Percentiles rank a stretch among this genome's conserved stretches.
These are phyloP conservation scores for Notarius lentiginosus DNA, from an alignment of 2,113 vertebrate species.

Conservation along the genomic window DNA sequence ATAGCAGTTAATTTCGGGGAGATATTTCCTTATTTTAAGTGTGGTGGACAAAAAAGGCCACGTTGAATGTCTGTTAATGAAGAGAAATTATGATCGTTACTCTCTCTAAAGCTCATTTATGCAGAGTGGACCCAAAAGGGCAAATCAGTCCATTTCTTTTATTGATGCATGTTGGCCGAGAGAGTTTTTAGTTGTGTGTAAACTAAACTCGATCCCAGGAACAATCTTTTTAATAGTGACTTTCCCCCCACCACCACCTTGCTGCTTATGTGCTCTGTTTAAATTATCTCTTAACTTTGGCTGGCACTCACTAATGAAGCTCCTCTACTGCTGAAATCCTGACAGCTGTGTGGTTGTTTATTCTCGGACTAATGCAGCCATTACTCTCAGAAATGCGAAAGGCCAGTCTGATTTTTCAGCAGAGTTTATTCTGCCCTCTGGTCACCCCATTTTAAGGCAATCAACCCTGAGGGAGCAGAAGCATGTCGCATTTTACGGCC, in stretches of 20 bases:
- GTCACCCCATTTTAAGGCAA: slow-evolving; percentile 59
- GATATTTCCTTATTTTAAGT: neutral
- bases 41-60: neutral
- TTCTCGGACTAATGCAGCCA: slow-evolving; percentile 49
- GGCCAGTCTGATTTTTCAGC: slow-evolving; percentile 54
- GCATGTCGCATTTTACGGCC: slow-evolving; percentile 63
- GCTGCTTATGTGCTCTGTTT: slow-evolving; percentile 38
- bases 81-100: slow-evolving; percentile 11
- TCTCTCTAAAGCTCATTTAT: neutral
- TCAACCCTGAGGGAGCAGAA: slow-evolving; percentile 55
- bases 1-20: neutral
- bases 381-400: slow-evolving; percentile 56
- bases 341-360: slow-evolving; percentile 58
- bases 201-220: neutral
- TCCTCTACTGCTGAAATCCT: slow-evolving; percentile 37
- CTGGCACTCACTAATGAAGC: slow-evolving; percentile 45
- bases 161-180: neutral
- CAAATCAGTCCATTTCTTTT: slow-evolving; percentile 4
- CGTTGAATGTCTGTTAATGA: neutral
- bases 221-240: neutral
- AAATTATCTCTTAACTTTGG: slow-evolving; percentile 41
- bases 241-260: slow-evolving; percentile 15
- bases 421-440: slow-evolving; percentile 53
- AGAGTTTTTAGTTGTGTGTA: neutral
- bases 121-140: neutral